Evolutionary conservation across 2,888 invertebrate species (phyloP), one percentile per base, ranked within the genome.

Genomic region (Lomographa bimaculata): DNA sequence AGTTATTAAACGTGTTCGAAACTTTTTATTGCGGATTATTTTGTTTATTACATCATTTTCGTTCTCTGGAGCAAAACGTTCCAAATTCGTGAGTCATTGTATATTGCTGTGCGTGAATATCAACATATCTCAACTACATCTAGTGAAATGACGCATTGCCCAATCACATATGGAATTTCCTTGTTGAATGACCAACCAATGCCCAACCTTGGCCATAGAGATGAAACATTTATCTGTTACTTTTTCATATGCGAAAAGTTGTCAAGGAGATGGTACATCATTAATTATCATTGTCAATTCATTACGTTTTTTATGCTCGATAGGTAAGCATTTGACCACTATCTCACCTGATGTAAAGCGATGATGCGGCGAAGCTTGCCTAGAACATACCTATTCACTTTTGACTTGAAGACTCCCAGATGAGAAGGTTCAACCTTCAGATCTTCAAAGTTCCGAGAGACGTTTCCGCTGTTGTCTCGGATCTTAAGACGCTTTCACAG

Each of bases 81-180:
- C 25, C 27, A 10, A 34, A 37, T 29, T 34, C 20, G 35, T 41
- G 41, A 35, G 35, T 41, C 41, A 35, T 21, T 2, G 4, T 14
- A 2, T 3, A 14, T 4, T 17, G 6, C 16, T 7, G 5, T 35
- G 34, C 35, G 35, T 35, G 20, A 35, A 30, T 30, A 41, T 35
- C 29, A 25, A 28, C 24, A 24, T 41, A 20, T 41, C 19, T 25
- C 11, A 28, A 33, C 7, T 20, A 43, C 14, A 7, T 16, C 10
- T 8, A 17, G 35, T 29, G 24, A 43, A 50, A 39, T 37, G 46
- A 46, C 40, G 46, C 18, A 44, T 29, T 19, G 28, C 28, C 21
- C 9, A 11, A 33, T 40, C 4, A 14, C 14, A 2, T 14, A 37
- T 7, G 38, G 7, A 45, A 47, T 50, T 26, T 20, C 25, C 11